Conservation (phyloP, 2,888 invertebrate species). For the Eledona agricola region DNA sequence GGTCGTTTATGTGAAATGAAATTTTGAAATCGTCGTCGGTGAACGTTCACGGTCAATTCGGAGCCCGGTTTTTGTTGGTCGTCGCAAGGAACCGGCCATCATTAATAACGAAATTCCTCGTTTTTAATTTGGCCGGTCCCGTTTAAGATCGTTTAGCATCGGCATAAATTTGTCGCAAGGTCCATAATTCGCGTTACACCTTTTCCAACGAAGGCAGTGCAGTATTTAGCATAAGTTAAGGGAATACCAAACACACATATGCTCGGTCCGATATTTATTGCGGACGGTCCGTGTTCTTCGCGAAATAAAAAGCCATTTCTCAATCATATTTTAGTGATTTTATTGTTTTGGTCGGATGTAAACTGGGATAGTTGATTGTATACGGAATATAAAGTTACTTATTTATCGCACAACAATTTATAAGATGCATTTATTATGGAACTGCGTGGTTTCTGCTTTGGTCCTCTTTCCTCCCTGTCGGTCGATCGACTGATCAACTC, state of each 20-base stretch:
- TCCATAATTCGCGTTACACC: conserved; percentile 43
- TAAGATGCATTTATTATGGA: conserved; percentile 62
- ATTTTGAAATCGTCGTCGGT: too few relatives aligned
- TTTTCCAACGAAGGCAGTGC: conserved; percentile 15
- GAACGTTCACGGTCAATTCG: too few relatives aligned
- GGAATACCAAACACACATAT: conserved; percentile 31
- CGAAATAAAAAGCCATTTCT: conserved; percentile 61
- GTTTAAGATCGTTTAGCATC: conserved; percentile 39
- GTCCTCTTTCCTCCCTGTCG: conserved; percentile 31
- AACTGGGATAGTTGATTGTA: conserved; percentile 64
- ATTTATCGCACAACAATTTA: conserved; percentile 63
- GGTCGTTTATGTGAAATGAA: too few relatives aligned
- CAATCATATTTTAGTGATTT: conserved; percentile 64
- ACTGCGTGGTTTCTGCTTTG: conserved; percentile 55
- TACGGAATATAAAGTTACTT: conserved; percentile 63
- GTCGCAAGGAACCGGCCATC: conserved; percentile 4
- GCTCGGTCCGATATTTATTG: conserved; percentile 54
- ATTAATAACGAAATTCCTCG: conserved; percentile 40
- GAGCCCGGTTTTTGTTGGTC: too few relatives aligned
- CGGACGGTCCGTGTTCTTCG: conserved; percentile 57
- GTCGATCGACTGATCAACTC: conserved; percentile 55
- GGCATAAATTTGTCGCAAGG: conserved; percentile 45
- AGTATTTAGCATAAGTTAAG: conserved; percentile 36
- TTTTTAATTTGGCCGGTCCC: conserved; percentile 35
- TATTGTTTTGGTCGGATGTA: conserved; percentile 63